A percentile compares a stretch with the other conserved stretches of the same genome.
Conservation (phyloP, 2,888 invertebrate species). For the Julus scanicus region DNA sequence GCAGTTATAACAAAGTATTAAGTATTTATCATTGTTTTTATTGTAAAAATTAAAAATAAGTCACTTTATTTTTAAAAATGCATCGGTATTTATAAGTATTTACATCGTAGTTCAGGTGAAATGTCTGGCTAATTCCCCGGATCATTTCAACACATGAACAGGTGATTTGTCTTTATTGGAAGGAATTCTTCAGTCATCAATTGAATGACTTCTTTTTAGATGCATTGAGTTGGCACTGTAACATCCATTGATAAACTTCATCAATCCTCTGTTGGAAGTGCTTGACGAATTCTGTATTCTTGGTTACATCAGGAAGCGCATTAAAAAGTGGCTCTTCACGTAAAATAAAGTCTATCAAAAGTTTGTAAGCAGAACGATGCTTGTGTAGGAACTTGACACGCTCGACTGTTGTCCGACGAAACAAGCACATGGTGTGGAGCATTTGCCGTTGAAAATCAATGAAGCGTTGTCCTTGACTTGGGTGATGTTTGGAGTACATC, state of each 20-base stretch:
- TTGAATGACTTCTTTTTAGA: background rate
- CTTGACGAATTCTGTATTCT: conserved; percentile 59
- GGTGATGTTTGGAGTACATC: conserved; percentile 61
- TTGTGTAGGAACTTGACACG: conserved; percentile 58
- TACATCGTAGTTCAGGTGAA: background rate
- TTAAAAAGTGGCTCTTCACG: conserved; percentile 61
- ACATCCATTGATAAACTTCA: conserved; percentile 61
- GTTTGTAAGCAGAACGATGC: conserved; percentile 58
- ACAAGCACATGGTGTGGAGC: conserved; percentile 65
- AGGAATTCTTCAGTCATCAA: background rate
- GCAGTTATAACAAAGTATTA: too few relatives aligned
- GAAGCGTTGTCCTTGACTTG: conserved; percentile 61
- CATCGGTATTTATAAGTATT: conserved; percentile 32
- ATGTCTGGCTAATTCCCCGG: background rate
- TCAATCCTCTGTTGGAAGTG: conserved; percentile 61
- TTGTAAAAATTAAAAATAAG: background rate
- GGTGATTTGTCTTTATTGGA: background rate
- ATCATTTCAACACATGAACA: background rate
- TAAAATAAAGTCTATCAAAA: conserved; percentile 60
- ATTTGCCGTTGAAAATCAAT: conserved; percentile 63
- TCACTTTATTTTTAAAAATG: conserved; percentile 25
- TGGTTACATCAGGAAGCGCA: conserved; percentile 58
- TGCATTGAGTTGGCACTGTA: conserved; percentile 55
- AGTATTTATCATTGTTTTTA: background rate
- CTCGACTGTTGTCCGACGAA: conserved; percentile 62